Evolutionary conservation across 2,797 vertebrate species (phyloP).

Genomic region (Zalophus californianus): DNA sequence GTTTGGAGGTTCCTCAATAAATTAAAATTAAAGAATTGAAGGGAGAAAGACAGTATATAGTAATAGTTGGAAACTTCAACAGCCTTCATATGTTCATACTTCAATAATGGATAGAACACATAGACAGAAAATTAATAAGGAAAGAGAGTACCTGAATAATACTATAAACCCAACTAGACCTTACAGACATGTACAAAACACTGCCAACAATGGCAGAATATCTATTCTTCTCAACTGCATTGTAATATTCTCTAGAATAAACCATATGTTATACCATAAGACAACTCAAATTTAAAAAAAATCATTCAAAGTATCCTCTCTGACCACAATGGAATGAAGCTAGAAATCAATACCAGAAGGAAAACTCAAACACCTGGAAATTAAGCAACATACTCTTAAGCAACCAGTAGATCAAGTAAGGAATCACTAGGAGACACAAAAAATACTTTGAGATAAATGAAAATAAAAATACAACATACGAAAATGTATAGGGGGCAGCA

Average conservation of each 20-base stretch:
- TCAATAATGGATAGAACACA: conserved; percentile 9
- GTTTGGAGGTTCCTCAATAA: neutral
- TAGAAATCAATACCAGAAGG: neutral
- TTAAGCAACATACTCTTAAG: neutral
- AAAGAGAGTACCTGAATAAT: neutral
- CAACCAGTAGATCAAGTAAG: neutral
- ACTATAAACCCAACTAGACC: neutral
- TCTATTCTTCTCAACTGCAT: neutral
- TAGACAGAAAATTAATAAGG: neutral
- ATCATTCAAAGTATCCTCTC: neutral
- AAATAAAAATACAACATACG: neutral
- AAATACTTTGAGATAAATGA: neutral
- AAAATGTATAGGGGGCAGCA: neutral
- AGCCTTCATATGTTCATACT: neutral
- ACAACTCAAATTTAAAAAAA: neutral
- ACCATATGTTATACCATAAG: neutral
- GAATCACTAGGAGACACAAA: neutral
- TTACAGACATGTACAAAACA: neutral
- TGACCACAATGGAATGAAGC: neutral
- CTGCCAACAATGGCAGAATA: neutral
- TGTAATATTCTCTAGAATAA: neutral
- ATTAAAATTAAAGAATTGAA: neutral
- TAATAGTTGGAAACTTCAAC: neutral
- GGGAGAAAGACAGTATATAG: neutral
- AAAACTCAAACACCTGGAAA: conserved; percentile 28